Percentiles rank a stretch among this genome's conserved stretches.
Conservation (phyloP, 2,888 invertebrate genomes). For the Bombylius major region DNA sequence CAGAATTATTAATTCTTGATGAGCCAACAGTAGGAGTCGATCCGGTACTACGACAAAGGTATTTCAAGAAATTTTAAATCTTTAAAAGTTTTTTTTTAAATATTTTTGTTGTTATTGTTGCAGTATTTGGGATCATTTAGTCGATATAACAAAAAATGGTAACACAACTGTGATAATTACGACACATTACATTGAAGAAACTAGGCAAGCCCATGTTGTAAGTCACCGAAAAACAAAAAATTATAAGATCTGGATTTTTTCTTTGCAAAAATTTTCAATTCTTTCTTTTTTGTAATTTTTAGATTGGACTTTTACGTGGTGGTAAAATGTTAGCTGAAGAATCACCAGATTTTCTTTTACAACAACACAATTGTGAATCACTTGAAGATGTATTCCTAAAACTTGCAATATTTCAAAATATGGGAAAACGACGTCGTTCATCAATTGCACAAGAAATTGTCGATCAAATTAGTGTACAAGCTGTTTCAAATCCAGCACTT, state of each 20-base stretch:
- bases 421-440: constrained; percentile 65
- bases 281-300: constrained; percentile 5
- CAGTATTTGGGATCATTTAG: constrained; percentile 75
- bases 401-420: constrained; percentile 65
- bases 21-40: constrained; percentile 92
- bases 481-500: constrained; percentile 51
- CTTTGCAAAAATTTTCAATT: no score
- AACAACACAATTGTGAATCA: constrained; percentile 57
- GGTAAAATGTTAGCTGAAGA: constrained; percentile 77
- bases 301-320: constrained; percentile 76
- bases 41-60: constrained; percentile 71
- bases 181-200: constrained; percentile 80
- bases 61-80: constrained; percentile 3
- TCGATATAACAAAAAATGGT: constrained; percentile 61
- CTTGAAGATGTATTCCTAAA: constrained; percentile 74
- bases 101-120: constrained; percentile 20
- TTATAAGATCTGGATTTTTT: no score
- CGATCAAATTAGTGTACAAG: constrained; percentile 51
- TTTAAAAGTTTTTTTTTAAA: not conserved
- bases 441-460: constrained; percentile 67
- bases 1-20: constrained; percentile 79
- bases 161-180: constrained; percentile 73
- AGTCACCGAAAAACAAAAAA: constrained; percentile 28
- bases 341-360: constrained; percentile 57
- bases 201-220: constrained; percentile 68